These are phyloP conservation scores for Caenorhabditis japonica DNA, from an alignment of 2,888 invertebrate species.

Conservation along the genomic window DNA sequence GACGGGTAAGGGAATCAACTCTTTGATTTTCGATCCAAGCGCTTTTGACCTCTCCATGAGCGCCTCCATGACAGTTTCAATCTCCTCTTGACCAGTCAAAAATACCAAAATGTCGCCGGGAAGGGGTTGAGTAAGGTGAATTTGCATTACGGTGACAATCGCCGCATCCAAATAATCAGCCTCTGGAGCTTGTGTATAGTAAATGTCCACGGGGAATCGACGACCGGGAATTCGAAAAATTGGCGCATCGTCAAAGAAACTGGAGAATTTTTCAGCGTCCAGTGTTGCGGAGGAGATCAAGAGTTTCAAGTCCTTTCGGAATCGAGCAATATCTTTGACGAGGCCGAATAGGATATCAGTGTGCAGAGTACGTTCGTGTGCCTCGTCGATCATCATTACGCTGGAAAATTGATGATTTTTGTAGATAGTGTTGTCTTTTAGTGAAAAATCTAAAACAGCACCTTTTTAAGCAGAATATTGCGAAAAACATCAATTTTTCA, in stretches of 20 bases:
- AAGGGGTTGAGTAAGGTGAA: conserved; percentile 94
- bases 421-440: too few relatives aligned
- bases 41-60: conserved; percentile 87
- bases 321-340: conserved; percentile 81
- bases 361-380: conserved; percentile 96
- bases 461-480: too few relatives aligned
- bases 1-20: conserved; percentile 92
- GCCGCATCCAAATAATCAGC: conserved; percentile 92
- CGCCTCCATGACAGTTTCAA: conserved; percentile 79
- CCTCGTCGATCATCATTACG: conserved; percentile 99
- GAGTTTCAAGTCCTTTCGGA: conserved; percentile 86
- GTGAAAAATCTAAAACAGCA: too few relatives aligned
- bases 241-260: conserved; percentile 97
- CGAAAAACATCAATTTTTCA: too few relatives aligned
- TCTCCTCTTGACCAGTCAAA: conserved; percentile 82
- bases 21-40: conserved; percentile 92
- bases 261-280: conserved; percentile 92
- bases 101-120: conserved; percentile 94
- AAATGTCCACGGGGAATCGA: conserved; percentile 92
- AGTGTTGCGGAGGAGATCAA: conserved; percentile 97
- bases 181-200: conserved; percentile 98
- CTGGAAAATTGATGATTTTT: conserved; percentile 79
- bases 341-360: conserved; percentile 98
- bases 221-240: conserved; percentile 97
- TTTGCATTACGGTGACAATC: conserved; percentile 87